Conservation (phyloP, 2,888 invertebrate genomes). For the Amphipyra berbera region DNA sequence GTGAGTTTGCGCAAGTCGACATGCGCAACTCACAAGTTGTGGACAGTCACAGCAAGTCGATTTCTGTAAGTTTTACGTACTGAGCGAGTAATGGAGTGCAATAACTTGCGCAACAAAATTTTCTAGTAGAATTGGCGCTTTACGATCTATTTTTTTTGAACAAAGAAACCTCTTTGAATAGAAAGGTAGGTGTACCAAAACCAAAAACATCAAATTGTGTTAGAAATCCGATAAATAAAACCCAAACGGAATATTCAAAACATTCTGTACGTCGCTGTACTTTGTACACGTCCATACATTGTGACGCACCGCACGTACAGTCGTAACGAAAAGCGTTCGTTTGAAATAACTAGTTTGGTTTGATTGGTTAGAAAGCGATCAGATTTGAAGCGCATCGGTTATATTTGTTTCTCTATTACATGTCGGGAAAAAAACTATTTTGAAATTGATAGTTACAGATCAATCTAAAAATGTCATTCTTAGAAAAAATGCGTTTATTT, state of each 20-base stretch:
- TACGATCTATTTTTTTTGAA: too few relatives aligned
- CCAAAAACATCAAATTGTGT: too few relatives aligned
- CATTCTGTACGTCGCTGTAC: conserved; percentile 29
- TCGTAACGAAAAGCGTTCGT: conserved; percentile 39
- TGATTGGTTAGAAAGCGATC: conserved; percentile 42
- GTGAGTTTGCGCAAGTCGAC: too few relatives aligned
- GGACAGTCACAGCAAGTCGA: too few relatives aligned
- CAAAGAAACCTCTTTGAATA: too few relatives aligned
- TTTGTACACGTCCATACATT: conserved; percentile 3
- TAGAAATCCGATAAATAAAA: not conserved
- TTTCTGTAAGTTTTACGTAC: too few relatives aligned
- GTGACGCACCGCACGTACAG: conserved; percentile 33
- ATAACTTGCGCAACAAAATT: too few relatives aligned
- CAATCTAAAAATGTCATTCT: not conserved
- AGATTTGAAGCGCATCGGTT: conserved; percentile 2
- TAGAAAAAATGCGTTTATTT: not conserved
- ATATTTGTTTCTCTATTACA: too few relatives aligned
- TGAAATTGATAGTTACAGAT: not conserved
- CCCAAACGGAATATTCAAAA: conserved; percentile 3
- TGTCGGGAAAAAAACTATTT: conserved; percentile 5
- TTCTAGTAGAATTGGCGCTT: too few relatives aligned
- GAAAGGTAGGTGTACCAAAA: too few relatives aligned
- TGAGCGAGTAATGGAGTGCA: too few relatives aligned
- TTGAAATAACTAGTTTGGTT: conserved; percentile 36
- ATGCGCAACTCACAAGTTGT: too few relatives aligned